Base-by-base conservation (phyloP, 2,888 invertebrate species). In the Stramonita haemastoma region DNA sequence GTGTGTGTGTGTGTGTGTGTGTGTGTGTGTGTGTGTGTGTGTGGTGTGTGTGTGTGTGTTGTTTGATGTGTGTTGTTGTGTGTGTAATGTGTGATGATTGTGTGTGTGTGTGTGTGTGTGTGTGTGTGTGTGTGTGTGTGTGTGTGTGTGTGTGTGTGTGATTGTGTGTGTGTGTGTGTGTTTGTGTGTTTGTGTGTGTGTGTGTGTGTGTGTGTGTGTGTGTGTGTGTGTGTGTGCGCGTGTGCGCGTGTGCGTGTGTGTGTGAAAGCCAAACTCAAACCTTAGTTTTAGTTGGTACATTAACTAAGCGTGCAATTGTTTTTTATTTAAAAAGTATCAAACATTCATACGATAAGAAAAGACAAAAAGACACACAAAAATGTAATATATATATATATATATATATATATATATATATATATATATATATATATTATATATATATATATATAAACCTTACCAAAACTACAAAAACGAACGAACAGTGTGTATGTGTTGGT, bases 1-100 rank as follows among this genome's bases (percentile, higher is more conserved):
- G 19, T 81, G n/a, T 81, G 81, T 46, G 36, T 46, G 73, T 73
- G 73, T 79, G 11, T 79, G 77, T 79, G 19, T 81, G n/a, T 81
- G 81, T 46, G 36, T 46, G 8, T 81, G 26, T 79, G 32, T 79
- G 77, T 79, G 29, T 66, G 66, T 66, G 66, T 22, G 17, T 66
- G 66, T 66, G 36, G 17, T 22, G 66, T 66, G 66, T 66, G 66
- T 66, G 13, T 66, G 66, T 13, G 66, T 13, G 66, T 81, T 2
- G 34, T 19, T 81, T 19, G 34, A 2, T 81, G 22, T 81, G 22
- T 81, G 22, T 81, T 19, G 34, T 19, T 13, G 66, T 13, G 66
- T 13, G 66, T 13, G 60, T 60, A 19, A 15, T 60, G 60, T 60
- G 60, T 60, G 60, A 19, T 60, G n/a, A n/a, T n/a, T 19, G 19